Conservation (phyloP, 23 tunicate genomes). For the Diplosoma virens region DNA sequence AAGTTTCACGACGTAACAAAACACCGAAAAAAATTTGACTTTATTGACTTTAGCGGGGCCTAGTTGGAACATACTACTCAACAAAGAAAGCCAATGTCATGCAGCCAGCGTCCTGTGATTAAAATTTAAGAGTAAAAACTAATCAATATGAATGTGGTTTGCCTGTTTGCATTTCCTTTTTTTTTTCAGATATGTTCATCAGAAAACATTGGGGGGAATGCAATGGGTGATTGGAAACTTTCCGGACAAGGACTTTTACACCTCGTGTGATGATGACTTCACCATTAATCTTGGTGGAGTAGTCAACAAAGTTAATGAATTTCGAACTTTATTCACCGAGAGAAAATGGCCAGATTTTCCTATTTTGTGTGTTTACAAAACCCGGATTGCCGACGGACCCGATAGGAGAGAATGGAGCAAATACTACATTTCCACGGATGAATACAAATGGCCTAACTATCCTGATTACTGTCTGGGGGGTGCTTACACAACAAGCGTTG, state of each 20-base stretch:
- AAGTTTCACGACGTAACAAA: too few species aligned
- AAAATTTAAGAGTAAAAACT: too few species aligned
- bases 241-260: not conserved
- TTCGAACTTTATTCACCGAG: not conserved
- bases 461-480: conserved; percentile 31
- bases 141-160: too few species aligned
- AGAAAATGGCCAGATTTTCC: conserved; percentile 13
- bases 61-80: too few species aligned
- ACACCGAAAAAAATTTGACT: too few species aligned
- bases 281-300: not conserved
- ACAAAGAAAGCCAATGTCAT: too few species aligned
- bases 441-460: conserved; percentile 5
- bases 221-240: conserved; percentile 6
- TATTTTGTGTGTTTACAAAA: not conserved
- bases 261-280: conserved; percentile 27
- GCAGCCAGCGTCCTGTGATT: too few species aligned
- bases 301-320: not conserved
- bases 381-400: not conserved
- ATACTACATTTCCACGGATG: conserved; percentile 12
- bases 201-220: conserved; percentile 20
- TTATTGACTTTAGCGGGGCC: too few species aligned
- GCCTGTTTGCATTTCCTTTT: too few species aligned
- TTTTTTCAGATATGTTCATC: not conserved
- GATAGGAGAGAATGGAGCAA: not conserved
- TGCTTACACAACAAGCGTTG: conserved; percentile 29